A percentile compares a stretch with the other conserved stretches of the same genome.
Evolutionary conservation across 30 jellyfish, hydroid and myxozoan genomes (phyloP).

Genomic region (Turritopsis rubra): DNA sequence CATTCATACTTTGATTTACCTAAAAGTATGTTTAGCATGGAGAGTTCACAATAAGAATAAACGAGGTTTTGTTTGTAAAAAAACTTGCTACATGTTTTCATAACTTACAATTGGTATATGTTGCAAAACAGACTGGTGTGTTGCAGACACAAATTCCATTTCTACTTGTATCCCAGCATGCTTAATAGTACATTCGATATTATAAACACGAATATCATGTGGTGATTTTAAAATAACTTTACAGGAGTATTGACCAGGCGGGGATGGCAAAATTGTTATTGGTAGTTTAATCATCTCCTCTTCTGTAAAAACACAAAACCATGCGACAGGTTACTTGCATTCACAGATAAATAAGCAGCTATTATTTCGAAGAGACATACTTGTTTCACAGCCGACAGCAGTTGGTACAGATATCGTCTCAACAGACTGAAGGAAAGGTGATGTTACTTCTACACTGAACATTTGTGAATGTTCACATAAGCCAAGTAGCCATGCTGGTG

Average conservation of each 20-base stretch:
- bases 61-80: too few relatives aligned
- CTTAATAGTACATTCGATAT: slow-evolving; percentile 65
- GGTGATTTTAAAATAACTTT: slow-evolving; percentile 58
- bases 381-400: neutral
- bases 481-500: slow-evolving; percentile 13
- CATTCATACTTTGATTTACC: slow-evolving; percentile 79
- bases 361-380: too few relatives aligned
- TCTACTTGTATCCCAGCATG: slow-evolving; percentile 60
- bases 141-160: slow-evolving; percentile 64
- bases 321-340: neutral
- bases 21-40: neutral
- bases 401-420: slow-evolving; percentile 16
- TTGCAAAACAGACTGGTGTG: slow-evolving; percentile 85
- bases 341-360: too few relatives aligned
- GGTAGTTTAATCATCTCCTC: slow-evolving; percentile 56
- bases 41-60: neutral
- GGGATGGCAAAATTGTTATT: slow-evolving; percentile 54
- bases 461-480: neutral
- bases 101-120: slow-evolving; percentile 79
- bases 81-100: neutral
- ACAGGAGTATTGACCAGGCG: slow-evolving; percentile 88
- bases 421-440: slow-evolving; percentile 22
- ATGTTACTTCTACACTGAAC: slow-evolving; percentile 25
- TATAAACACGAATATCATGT: slow-evolving; percentile 75
- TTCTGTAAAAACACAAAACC: slow-evolving; percentile 17